phyloP scores from a whole-genome alignment of 2,888 invertebrate species.

The Cerceris rybyensis region DNA sequence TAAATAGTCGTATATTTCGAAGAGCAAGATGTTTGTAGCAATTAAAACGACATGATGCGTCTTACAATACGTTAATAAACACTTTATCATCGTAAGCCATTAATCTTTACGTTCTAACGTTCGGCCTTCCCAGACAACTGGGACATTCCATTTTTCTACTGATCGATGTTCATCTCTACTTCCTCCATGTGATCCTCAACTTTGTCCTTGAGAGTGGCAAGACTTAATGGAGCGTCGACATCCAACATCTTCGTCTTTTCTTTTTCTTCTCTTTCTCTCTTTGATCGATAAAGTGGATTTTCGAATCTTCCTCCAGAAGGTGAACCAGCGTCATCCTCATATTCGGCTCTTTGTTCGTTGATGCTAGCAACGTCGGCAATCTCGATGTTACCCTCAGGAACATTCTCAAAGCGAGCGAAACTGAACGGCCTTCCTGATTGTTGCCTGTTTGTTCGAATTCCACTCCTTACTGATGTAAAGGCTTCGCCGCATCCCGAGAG shows the following conservation, averaged over 20 bases:
- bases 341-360: conserved; percentile 20
- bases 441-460: conserved; percentile 40
- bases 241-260: conserved; percentile 58
- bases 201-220: conserved; percentile 65
- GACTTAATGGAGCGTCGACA: conserved; percentile 65
- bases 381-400: conserved; percentile 74
- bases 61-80: too few relatives aligned
- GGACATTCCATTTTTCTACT: conserved; percentile 30
- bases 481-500: conserved; percentile 62
- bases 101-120: too few relatives aligned
- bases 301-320: conserved; percentile 73
- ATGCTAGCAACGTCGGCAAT: conserved; percentile 53
- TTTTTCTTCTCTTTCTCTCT: conserved; percentile 52
- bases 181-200: conserved; percentile 63
- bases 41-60: too few relatives aligned
- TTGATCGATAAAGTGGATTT: conserved; percentile 77
- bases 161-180: conserved; percentile 61
- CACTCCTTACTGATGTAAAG: conserved; percentile 62
- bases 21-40: too few relatives aligned
- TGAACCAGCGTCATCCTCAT: conserved; percentile 7
- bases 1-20: too few relatives aligned
- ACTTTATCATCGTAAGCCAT: too few relatives aligned
- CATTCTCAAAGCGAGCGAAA: conserved; percentile 80
- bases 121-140: neutral
- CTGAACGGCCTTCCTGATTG: conserved; percentile 66